These are phyloP conservation scores for Falcunculus frontatus DNA, from an alignment of 2,113 vertebrate genomes.

Conservation along the genomic window DNA sequence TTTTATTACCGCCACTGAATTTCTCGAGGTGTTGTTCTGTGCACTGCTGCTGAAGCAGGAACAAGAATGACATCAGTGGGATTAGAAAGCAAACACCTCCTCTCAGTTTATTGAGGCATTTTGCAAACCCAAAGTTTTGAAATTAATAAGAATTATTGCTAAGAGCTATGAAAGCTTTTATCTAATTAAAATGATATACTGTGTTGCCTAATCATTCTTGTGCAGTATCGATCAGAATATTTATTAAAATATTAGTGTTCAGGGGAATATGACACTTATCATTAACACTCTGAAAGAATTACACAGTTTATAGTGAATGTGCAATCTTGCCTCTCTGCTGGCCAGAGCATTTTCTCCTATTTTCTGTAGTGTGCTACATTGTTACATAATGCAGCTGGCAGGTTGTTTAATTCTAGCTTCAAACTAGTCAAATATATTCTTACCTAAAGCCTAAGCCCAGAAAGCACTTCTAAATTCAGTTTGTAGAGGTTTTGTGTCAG, in stretches of 20 bases:
- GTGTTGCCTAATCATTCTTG: neutral
- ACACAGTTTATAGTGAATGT: neutral
- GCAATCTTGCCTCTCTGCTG: neutral
- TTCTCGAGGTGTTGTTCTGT: neutral
- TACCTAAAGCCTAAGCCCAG: neutral
- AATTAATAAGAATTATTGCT: neutral
- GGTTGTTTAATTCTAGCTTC: neutral
- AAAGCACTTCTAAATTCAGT: neutral
- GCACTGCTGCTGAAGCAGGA: neutral
- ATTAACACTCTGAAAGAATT: neutral
- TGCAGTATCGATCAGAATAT: neutral
- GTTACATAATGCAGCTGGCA: neutral
- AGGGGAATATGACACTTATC: neutral
- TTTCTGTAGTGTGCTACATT: neutral
- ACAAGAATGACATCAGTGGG: neutral
- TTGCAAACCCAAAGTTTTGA: neutral
- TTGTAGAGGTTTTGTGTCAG: neutral
- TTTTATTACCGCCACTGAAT: neutral
- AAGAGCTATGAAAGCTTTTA: neutral
- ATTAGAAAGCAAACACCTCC: neutral
- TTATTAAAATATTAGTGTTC: neutral
- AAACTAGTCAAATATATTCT: neutral
- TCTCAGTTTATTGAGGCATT: neutral
- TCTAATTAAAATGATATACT: neutral
- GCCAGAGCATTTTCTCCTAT: neutral